A percentile compares a stretch with the other conserved stretches of the same genome.
phyloP scores from a whole-genome alignment of 2,797 vertebrate species.

The Chlorospingus semifuscus region DNA sequence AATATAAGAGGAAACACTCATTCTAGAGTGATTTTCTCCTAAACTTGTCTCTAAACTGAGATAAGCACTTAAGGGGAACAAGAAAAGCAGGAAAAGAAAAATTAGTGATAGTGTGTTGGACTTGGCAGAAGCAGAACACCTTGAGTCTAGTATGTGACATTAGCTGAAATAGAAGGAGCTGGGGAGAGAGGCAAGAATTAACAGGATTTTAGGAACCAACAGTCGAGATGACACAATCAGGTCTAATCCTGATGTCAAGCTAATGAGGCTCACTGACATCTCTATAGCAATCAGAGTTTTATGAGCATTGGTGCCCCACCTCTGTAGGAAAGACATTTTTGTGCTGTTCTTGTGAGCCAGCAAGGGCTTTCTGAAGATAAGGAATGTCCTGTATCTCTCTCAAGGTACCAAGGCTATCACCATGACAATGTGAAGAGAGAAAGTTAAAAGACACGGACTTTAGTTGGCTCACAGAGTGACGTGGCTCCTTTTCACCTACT shows the following conservation, averaged over 20 bases:
- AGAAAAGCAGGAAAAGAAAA: not conserved
- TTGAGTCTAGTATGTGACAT: not conserved
- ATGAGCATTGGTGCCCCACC: not conserved
- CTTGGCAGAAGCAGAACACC: not conserved
- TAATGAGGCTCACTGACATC: not conserved
- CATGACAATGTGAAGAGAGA: no score
- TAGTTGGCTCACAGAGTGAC: no score
- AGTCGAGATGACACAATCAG: not conserved
- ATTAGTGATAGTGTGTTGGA: not conserved
- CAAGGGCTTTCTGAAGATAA: no score
- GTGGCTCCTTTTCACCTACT: no score
- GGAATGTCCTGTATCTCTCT: no score
- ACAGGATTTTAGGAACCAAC: not conserved
- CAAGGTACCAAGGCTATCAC: no score
- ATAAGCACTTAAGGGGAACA: not conserved
- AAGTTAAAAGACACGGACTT: no score
- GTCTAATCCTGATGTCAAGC: not conserved
- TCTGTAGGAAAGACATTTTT: no score
- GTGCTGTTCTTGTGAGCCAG: no score
- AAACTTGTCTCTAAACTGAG: not conserved
- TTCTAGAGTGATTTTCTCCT: not conserved
- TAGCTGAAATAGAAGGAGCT: not conserved
- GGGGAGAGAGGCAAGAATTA: not conserved
- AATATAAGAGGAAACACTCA: not conserved
- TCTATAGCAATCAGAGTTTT: not conserved